phyloP scores from a whole-genome alignment of 2,888 invertebrate genomes.

The Dorcus parallelipipedus region DNA sequence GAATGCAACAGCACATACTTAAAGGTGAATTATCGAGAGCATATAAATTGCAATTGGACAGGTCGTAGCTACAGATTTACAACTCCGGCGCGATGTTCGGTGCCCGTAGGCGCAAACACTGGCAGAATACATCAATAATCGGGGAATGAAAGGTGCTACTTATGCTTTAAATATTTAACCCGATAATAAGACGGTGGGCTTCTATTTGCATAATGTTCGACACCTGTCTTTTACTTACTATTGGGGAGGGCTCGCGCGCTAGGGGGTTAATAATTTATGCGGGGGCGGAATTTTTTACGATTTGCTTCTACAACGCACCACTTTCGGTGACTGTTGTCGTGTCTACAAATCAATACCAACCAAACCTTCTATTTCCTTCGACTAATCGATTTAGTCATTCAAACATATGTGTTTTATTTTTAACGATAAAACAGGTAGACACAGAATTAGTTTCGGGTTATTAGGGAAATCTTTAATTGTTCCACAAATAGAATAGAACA shows the following conservation, averaged over 20 bases:
- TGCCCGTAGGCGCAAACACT: constrained; percentile 3
- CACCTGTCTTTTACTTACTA: constrained; percentile 13
- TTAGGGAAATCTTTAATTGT: too few species aligned
- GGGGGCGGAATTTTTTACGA: constrained; percentile 1
- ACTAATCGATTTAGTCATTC: too few species aligned
- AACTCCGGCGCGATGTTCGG: background rate
- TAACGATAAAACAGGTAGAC: too few species aligned
- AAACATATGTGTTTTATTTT: too few species aligned
- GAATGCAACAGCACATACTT: constrained; percentile 15
- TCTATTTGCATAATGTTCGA: constrained; percentile 24
- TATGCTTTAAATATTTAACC: constrained; percentile 50
- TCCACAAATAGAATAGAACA: too few species aligned
- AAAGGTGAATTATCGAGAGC: constrained; percentile 15
- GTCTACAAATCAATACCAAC: background rate
- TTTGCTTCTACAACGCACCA: background rate
- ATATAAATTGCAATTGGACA: constrained; percentile 11
- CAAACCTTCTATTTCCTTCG: background rate
- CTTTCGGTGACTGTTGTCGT: background rate
- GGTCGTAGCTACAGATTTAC: constrained; percentile 12
- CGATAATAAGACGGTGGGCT: constrained; percentile 39
- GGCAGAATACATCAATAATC: constrained; percentile 27
- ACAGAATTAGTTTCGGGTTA: too few species aligned
- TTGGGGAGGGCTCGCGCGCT: background rate
- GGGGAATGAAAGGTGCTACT: constrained; percentile 47
- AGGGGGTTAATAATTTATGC: background rate